A percentile compares a stretch with the other conserved stretches of the same genome.
Evolutionary conservation across 2,888 invertebrate species (phyloP).

Genomic region (Eucera pruinosa): DNA sequence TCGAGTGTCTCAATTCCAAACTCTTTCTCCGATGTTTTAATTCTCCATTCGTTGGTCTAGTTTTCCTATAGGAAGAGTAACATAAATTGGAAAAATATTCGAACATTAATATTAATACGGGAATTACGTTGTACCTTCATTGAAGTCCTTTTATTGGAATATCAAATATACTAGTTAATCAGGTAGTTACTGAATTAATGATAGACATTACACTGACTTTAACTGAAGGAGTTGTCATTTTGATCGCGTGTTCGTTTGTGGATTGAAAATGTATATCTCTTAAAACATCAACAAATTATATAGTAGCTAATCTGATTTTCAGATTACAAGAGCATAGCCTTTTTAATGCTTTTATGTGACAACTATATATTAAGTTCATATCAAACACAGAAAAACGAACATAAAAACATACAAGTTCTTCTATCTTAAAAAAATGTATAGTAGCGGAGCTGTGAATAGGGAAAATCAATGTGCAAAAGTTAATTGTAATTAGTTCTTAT

Average conservation of each 20-base stretch:
- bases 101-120: conserved; percentile 1
- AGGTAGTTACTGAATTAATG: neutral
- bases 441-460: too few species aligned
- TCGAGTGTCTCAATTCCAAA: conserved; percentile 34
- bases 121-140: too few species aligned
- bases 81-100: neutral
- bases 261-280: neutral
- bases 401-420: neutral
- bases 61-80: neutral
- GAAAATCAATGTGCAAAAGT: too few species aligned
- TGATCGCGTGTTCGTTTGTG: neutral
- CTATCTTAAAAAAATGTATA: too few species aligned
- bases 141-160: too few species aligned
- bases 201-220: neutral
- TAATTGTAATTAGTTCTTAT: too few species aligned
- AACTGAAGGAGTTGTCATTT: neutral
- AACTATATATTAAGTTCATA: neutral
- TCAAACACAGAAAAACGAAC: neutral
- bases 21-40: conserved; percentile 3
- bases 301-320: neutral
- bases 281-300: neutral
- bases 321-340: neutral
- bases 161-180: neutral
- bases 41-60: neutral
- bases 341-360: neutral